Evolutionary conservation across 2,113 vertebrate genomes (phyloP).

Genomic region (Thomomys bottae): DNA sequence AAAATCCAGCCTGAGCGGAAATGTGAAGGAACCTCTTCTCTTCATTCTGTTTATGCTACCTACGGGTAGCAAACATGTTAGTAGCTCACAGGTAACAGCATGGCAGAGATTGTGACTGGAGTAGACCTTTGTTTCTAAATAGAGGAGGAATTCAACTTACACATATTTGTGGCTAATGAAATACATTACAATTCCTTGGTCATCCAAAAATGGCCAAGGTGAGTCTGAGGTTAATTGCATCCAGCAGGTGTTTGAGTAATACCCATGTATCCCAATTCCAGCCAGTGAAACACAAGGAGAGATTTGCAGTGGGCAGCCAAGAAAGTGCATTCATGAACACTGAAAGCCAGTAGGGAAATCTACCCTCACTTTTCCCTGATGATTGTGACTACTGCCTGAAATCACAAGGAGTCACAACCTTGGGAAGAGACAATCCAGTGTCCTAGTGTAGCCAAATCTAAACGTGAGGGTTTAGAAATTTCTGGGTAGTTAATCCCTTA

Average conservation of each 20-base stretch:
- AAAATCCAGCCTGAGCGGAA: not conserved
- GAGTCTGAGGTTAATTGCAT: not conserved
- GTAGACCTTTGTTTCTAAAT: not conserved
- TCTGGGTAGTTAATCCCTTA: not conserved
- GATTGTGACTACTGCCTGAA: not conserved
- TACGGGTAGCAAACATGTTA: not conserved
- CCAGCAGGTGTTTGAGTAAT: not conserved
- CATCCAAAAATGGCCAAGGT: too few species aligned
- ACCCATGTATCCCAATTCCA: not conserved
- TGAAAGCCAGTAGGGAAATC: not conserved
- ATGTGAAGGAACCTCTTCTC: not conserved
- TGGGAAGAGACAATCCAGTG: too few species aligned
- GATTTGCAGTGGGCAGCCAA: not conserved
- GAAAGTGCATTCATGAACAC: not conserved
- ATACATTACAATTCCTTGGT: too few species aligned
- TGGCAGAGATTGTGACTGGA: not conserved
- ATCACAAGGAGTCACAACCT: not conserved
- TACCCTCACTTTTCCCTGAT: not conserved
- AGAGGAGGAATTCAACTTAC: not conserved
- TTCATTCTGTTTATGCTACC: not conserved
- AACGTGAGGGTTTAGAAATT: not conserved
- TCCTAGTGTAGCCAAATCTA: not conserved
- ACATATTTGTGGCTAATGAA: too few species aligned
- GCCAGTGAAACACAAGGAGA: not conserved
- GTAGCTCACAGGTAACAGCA: not conserved